phyloP scores from a whole-genome alignment of 2,113 vertebrate genomes.

The Petrocephalus zakoni region DNA sequence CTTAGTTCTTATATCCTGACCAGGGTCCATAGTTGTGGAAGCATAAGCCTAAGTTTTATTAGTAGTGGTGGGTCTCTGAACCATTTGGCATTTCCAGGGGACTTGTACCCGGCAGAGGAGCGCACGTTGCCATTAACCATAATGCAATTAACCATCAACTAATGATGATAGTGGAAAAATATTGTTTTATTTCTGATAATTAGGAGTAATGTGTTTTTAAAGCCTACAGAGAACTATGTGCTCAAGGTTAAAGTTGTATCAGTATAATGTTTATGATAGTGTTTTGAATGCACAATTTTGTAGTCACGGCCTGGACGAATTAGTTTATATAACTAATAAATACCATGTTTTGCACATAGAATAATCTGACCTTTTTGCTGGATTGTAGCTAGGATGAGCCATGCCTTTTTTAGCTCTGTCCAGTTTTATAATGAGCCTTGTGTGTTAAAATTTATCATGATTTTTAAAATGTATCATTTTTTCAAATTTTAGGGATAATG shows the following conservation, averaged over 20 bases:
- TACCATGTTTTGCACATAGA: background rate
- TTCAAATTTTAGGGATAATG: background rate
- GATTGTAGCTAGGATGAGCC: background rate
- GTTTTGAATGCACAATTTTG: background rate
- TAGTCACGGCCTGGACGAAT: background rate
- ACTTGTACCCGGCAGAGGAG: background rate
- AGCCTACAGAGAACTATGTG: background rate
- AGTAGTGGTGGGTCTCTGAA: background rate
- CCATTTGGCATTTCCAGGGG: background rate
- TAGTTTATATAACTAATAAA: background rate
- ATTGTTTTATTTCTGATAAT: background rate
- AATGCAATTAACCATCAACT: background rate
- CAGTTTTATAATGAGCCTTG: background rate
- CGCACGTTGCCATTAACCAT: background rate
- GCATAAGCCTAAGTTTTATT: background rate
- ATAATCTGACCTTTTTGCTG: background rate
- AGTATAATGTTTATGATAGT: background rate
- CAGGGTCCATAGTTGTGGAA: background rate
- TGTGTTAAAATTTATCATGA: background rate
- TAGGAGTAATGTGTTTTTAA: background rate
- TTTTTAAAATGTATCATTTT: background rate
- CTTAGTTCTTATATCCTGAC: background rate
- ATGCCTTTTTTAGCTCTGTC: background rate
- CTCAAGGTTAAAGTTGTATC: background rate
- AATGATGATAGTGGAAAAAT: background rate